phyloP scores from a whole-genome alignment of 2,888 invertebrate genomes.

The Cheiracanthium punctorium region DNA sequence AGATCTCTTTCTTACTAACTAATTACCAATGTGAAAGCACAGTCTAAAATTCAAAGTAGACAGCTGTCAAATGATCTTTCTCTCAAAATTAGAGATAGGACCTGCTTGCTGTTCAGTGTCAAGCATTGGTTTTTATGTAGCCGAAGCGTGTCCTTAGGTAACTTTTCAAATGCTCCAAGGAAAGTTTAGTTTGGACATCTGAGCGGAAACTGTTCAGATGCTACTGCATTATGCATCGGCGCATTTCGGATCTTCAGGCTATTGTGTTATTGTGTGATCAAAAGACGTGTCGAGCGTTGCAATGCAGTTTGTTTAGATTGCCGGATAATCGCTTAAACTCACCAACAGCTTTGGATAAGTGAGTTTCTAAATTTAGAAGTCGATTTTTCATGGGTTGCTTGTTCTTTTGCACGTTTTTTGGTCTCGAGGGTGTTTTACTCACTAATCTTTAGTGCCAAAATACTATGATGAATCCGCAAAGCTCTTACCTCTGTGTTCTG shows the following conservation, averaged over 20 bases:
- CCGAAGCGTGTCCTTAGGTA: not conserved
- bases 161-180: not conserved
- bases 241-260: not conserved
- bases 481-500: too few species aligned
- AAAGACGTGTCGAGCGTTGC: not conserved
- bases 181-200: not conserved
- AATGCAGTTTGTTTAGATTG: not conserved
- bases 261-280: slow-evolving; percentile 17
- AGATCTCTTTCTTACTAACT: too few species aligned
- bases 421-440: too few species aligned
- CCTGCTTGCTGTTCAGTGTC: not conserved
- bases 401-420: not conserved
- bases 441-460: too few species aligned
- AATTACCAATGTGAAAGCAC: too few species aligned
- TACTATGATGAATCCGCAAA: too few species aligned
- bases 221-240: not conserved
- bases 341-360: not conserved
- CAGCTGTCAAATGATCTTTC: too few species aligned
- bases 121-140: not conserved
- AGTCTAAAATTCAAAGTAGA: too few species aligned
- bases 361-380: not conserved
- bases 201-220: not conserved
- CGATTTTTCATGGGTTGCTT: not conserved
- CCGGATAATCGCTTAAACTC: not conserved
- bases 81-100: too few species aligned